Conservation (phyloP, 2,113 vertebrate species). For the Lophius piscatorius region DNA sequence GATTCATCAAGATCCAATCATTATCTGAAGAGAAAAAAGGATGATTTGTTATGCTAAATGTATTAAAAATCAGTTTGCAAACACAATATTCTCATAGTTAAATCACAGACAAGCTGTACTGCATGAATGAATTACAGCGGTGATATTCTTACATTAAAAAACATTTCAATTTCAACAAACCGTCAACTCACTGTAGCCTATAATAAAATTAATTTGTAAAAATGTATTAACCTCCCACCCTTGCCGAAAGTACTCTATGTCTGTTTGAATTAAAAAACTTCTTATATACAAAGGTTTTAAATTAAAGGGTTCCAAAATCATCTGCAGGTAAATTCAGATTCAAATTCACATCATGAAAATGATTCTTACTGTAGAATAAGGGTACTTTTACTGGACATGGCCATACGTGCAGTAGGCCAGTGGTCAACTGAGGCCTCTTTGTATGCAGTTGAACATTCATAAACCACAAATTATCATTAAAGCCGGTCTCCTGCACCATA, state of each 20-base stretch:
- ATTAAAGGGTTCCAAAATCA: constrained; percentile 43
- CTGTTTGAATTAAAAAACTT: constrained; percentile 25
- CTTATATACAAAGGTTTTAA: constrained; percentile 37
- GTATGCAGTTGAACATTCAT: constrained; percentile 85
- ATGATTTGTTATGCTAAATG: no score
- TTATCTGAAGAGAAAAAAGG: not conserved
- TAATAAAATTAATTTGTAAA: no score
- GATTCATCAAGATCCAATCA: not conserved
- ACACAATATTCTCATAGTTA: no score
- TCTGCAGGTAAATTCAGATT: constrained; percentile 66
- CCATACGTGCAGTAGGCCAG: constrained; percentile 78
- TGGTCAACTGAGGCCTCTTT: constrained; percentile 88
- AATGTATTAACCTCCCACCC: no score
- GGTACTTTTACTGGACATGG: constrained; percentile 81
- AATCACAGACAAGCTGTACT: no score
- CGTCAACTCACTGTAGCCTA: no score
- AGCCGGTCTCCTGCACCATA: constrained; percentile 78
- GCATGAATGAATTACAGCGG: no score
- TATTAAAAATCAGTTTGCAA: no score
- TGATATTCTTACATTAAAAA: no score
- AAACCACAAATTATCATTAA: constrained; percentile 94
- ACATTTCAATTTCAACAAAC: no score
- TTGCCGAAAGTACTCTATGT: constrained; percentile 19
- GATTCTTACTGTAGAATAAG: constrained; percentile 62
- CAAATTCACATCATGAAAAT: constrained; percentile 61